Conservation (phyloP, 2,888 invertebrate genomes). For the Beris morrisii region DNA sequence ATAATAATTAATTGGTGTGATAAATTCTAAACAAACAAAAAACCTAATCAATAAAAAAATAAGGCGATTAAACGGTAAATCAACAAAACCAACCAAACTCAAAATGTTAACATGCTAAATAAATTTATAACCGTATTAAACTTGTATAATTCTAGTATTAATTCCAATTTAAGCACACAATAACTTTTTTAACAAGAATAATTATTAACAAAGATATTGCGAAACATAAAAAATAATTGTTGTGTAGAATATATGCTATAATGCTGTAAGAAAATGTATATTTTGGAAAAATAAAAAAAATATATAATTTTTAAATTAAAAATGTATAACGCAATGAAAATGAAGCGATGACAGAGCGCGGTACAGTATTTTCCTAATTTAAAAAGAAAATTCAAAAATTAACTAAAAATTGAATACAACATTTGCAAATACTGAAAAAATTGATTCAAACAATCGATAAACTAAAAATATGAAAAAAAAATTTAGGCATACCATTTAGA, state of each 20-base stretch:
- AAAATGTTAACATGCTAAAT: conserved; percentile 32
- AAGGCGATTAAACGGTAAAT: not conserved
- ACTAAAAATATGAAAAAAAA: not conserved
- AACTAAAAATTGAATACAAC: not conserved
- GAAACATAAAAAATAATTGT: too few relatives aligned
- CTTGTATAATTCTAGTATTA: not conserved
- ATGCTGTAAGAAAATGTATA: not conserved
- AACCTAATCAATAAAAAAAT: conserved; percentile 6
- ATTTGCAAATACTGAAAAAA: not conserved
- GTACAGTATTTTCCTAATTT: conserved; percentile 40
- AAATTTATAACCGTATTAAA: conserved; percentile 5
- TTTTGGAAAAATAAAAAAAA: conserved; percentile 3
- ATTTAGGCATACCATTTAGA: not conserved
- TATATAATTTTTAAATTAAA: not conserved
- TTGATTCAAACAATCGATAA: not conserved
- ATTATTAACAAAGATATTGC: too few relatives aligned
- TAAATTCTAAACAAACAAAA: too few relatives aligned
- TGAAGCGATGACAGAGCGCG: conserved; percentile 39
- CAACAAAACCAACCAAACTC: not conserved
- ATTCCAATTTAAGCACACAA: too few relatives aligned
- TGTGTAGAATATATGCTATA: too few relatives aligned
- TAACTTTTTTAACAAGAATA: too few relatives aligned
- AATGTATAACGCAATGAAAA: not conserved
- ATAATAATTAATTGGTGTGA: too few relatives aligned
- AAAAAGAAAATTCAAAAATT: not conserved